Percentiles rank a stretch among this genome's conserved stretches.
phyloP scores from a whole-genome alignment of 23 tunicate genomes.

The Halocynthia roretzi region DNA sequence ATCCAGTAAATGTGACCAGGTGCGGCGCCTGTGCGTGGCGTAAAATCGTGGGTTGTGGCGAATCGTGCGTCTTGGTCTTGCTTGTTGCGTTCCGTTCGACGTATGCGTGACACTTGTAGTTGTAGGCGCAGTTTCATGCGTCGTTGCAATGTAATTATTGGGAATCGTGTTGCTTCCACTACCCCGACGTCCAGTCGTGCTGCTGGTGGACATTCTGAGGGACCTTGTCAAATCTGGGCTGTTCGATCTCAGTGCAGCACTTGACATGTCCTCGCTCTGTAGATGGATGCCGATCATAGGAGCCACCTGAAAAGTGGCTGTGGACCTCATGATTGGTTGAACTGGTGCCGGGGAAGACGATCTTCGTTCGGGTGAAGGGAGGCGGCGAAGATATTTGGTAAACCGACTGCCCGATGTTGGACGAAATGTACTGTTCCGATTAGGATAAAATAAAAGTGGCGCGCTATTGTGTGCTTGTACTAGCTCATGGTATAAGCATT shows the following conservation, averaged over 20 bases:
- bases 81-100: background rate
- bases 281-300: background rate
- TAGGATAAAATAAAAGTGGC: too few species aligned
- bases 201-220: background rate
- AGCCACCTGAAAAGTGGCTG: background rate
- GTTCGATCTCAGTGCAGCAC: background rate
- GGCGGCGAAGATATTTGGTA: background rate
- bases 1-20: conserved; percentile 91
- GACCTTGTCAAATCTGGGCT: background rate
- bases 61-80: too few species aligned
- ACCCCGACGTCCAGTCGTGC: too few species aligned
- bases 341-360: background rate
- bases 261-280: background rate
- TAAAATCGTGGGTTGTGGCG: conserved; percentile 1
- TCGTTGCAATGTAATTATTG: background rate
- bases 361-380: background rate
- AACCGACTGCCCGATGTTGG: background rate
- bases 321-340: background rate
- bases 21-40: conserved; percentile 72
- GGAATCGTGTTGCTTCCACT: too few species aligned
- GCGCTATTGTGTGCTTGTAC: too few species aligned
- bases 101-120: background rate
- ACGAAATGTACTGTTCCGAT: too few species aligned
- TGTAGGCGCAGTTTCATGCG: background rate
- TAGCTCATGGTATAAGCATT: too few species aligned